These are phyloP conservation scores for Belonocnema kinseyi DNA, from an alignment of 1,140 invertebrate genomes.

Conservation along the genomic window DNA sequence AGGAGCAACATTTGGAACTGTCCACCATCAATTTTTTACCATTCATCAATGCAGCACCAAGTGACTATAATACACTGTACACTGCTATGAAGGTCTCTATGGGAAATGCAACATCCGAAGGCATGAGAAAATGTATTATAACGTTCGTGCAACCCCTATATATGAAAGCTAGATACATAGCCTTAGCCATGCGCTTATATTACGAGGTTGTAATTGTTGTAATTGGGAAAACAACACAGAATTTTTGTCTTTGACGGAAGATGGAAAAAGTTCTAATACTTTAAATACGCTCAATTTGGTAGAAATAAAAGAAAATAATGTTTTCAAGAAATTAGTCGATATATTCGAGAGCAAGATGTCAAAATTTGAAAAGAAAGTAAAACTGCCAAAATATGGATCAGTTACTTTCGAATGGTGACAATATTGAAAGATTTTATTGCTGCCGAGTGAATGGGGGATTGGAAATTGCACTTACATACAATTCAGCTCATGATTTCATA, in stretches of 20 bases:
- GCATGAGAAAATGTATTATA: background rate
- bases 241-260: background rate
- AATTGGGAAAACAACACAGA: background rate
- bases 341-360: no score
- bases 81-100: background rate
- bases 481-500: constrained; percentile 57
- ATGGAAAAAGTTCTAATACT: background rate
- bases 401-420: background rate
- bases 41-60: constrained; percentile 17
- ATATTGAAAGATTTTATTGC: constrained; percentile 15
- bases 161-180: background rate
- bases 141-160: no score
- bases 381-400: background rate
- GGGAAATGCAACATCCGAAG: background rate
- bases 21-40: background rate
- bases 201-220: background rate
- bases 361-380: background rate
- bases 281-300: background rate
- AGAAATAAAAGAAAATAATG: no score
- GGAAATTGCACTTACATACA: constrained; percentile 9
- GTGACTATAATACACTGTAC: constrained; percentile 1
- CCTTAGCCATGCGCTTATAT: background rate
- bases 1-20: background rate
- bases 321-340: no score
- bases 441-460: background rate